Evolutionary conservation across 2,888 invertebrate genomes (phyloP), one percentile per base, ranked within the genome.

Genomic region (Saturnia japonica): DNA sequence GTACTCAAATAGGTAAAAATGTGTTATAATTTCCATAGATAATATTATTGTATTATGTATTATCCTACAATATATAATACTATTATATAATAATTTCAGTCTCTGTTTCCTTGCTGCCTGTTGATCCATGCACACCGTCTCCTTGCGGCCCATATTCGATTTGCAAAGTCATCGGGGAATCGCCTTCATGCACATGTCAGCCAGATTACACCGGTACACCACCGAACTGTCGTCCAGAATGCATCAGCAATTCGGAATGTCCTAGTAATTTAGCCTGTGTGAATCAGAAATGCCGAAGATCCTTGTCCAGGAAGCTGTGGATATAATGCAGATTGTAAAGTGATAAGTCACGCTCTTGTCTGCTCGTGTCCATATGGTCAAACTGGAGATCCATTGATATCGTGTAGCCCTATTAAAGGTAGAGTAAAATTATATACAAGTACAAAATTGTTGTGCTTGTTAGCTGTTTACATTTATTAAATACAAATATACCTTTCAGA

Each of bases 281-380:
- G 62, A 95, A 96, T 84, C 95, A 95, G 78, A 96, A 95, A 88
- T 97, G 96, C 82, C 94, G 90, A 83, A n/a, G 95, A 97, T 82
- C 96, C 96, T 11, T 97, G 96, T 79, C 95, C 95, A 34, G 95
- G 95, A 71, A 95, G 95, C 67, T 97, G 97, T 79, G 96, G 96
- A 67, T 91, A 94, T 66, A 96, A 96, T 82, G 95, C 97, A 3
- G 95, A 96, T 76, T 97, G 97, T 84, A 95, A 95, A 78, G 96
- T 96, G n/a, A 94, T 96, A 67, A 96, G 96, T 82, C 97, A 97
- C 81, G 95, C 95, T 11, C 95, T 97, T 40, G 94, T 96, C 76
- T 96, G 95, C 86, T 93, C 95, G 72, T 95, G 97, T 90, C 85
- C 94, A 2, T 90, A 92, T 75, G 95, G 95, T 51, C 96, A 95